phyloP scores from a whole-genome alignment of 2,797 vertebrate species.

The Sebastes melanostomus region DNA sequence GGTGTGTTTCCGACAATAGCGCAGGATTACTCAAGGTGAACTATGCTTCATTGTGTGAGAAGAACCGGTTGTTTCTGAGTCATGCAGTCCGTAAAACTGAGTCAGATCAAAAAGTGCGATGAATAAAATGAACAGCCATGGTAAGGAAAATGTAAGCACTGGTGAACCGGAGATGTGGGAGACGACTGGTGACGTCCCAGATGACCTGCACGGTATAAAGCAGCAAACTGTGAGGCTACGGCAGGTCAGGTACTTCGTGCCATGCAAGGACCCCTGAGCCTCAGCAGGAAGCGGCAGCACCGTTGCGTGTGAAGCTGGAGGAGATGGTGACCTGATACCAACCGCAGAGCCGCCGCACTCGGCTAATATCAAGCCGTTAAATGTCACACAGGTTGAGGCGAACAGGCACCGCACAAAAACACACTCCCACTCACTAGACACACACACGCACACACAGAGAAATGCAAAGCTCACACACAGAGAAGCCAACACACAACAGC shows the following conservation, averaged over 20 bases:
- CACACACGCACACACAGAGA: not conserved
- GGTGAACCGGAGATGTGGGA: not conserved
- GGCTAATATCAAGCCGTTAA: slow-evolving; percentile 46
- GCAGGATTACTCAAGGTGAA: slow-evolving; percentile 23
- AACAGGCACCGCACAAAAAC: slow-evolving; percentile 25
- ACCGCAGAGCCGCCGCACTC: slow-evolving; percentile 12
- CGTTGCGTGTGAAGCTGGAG: slow-evolving; percentile 56
- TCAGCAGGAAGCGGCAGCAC: slow-evolving; percentile 25
- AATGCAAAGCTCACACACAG: slow-evolving; percentile 10
- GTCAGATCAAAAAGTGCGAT: slow-evolving; percentile 5
- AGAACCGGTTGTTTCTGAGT: slow-evolving; percentile 13
- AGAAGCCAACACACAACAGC: slow-evolving; percentile 25
- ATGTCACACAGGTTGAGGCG: slow-evolving; percentile 62
- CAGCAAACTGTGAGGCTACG: not conserved
- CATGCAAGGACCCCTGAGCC: not conserved
- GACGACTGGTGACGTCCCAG: not conserved
- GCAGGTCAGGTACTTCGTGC: not conserved
- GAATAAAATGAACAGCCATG: not conserved
- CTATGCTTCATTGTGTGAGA: slow-evolving; percentile 6
- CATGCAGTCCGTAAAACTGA: not conserved
- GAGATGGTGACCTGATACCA: slow-evolving; percentile 37
- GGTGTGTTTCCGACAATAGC: slow-evolving; percentile 14
- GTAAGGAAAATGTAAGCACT: not conserved
- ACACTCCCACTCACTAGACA: slow-evolving; percentile 33
- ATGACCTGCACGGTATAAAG: not conserved